Evolutionary conservation across 2,113 vertebrate species (phyloP), one percentile per base, ranked within the genome.

Genomic region (Lethenteron reissneri): DNA sequence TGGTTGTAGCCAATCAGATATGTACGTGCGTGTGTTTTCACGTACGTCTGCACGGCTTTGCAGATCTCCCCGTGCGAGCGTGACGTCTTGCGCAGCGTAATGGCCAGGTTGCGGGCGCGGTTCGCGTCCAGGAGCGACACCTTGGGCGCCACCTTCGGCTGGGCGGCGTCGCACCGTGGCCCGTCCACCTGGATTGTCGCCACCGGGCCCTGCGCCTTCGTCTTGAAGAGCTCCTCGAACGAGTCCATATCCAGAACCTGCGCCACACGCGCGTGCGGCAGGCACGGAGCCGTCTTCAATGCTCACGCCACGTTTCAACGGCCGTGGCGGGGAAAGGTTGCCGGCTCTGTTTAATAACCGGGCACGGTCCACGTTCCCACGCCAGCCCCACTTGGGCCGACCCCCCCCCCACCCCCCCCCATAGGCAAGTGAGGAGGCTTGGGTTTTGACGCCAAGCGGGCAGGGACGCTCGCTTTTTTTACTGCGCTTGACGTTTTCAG

Each of bases 201-300:
- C 64, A 68, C 75, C 0, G 90, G 86, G 58, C 89, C 92, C 78
- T 97, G 92, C 0, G 92, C 90, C 79, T 90, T 91, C 21, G 92
- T 96, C 81, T 96, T 97, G 73, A 97, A 97, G 19, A 95, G 80
- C 76, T 97, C 92, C 80, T 96, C 92, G n/a, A 95, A 97, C 74
- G 77, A 85, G 77, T 95, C 90, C 76, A 97, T 81, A 15, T 96
- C 90, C 69, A 97, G 81, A 76, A 90, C 90, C 92, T 96, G 77
- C 57, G 74, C 14, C 1, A 70, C 58, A 41, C 56, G 0, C 57
- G 57, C 56, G 57, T 57, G 69, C 25, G 60, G 60, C 14, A 64
- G 60, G 60, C 3, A 64, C 41, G 41, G 4, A 5, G 41, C 41
- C 41, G 41, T 41, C 41, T 6, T 41, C 6, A 41, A 41, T 41